phyloP scores from a whole-genome alignment of 2,113 vertebrate genomes.

The Rattus rattus region DNA sequence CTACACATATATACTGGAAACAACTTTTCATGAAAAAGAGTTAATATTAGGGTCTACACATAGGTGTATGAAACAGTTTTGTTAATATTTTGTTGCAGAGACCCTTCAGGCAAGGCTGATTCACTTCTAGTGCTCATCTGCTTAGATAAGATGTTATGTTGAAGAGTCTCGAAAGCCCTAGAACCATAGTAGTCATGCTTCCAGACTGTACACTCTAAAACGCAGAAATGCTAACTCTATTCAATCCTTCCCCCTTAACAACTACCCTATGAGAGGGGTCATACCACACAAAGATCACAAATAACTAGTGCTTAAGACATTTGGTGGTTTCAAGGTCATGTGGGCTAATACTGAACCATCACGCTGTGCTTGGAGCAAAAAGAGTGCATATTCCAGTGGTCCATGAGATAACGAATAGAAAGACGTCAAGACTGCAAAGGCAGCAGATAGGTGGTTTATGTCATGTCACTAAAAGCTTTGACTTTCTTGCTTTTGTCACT shows the following conservation, averaged over 20 bases:
- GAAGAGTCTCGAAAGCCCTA: background rate
- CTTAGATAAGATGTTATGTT: constrained; percentile 24
- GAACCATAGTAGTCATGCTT: background rate
- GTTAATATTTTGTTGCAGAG: constrained; percentile 24
- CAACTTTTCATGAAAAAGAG: constrained; percentile 14
- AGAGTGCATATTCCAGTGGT: background rate
- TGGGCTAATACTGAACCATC: background rate
- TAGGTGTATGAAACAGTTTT: background rate
- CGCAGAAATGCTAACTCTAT: background rate
- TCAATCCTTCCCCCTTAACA: background rate
- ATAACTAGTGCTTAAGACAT: background rate
- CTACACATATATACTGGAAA: background rate
- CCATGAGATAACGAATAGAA: background rate
- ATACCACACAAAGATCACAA: background rate
- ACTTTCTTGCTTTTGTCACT: constrained; percentile 2
- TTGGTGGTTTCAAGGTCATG: background rate
- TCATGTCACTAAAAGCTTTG: background rate
- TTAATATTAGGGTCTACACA: background rate
- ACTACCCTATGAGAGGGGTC: background rate
- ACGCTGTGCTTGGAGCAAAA: background rate
- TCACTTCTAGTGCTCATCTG: background rate
- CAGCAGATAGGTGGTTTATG: background rate
- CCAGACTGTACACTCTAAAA: background rate
- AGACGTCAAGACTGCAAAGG: background rate
- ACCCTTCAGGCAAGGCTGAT: background rate